Conservation (phyloP, 2,797 vertebrate species). For the Tachyglossus aculeatus region DNA sequence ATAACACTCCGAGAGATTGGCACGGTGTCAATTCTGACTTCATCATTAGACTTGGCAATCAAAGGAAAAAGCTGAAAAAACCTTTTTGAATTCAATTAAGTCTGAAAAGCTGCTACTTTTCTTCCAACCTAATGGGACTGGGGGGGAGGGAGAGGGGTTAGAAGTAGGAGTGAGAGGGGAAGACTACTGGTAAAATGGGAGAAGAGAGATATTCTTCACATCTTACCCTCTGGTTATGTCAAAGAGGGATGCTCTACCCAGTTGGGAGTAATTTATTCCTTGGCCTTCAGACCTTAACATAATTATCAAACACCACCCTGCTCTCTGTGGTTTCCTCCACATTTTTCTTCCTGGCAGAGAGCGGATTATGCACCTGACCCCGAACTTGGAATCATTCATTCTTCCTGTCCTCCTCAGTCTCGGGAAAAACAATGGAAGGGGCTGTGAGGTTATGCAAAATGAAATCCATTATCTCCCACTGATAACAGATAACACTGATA, state of each 20-base stretch:
- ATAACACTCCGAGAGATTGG: neutral
- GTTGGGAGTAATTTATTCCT: neutral
- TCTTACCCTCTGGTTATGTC: neutral
- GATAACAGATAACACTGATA: no score
- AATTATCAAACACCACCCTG: neutral
- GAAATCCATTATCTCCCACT: neutral
- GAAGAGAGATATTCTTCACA: no score
- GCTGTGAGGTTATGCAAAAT: no score
- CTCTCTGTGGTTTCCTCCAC: neutral
- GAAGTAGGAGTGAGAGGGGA: no score
- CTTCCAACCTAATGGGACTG: no score
- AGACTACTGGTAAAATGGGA: no score
- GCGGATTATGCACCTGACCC: no score
- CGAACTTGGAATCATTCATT: no score
- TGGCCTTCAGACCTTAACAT: no score
- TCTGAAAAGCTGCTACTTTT: neutral
- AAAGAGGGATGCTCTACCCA: neutral
- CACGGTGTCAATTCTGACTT: neutral
- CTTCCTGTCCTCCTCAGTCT: no score
- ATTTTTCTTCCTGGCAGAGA: neutral
- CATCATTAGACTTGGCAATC: slow-evolving; percentile 24
- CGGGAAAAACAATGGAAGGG: no score
- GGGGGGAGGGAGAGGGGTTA: no score
- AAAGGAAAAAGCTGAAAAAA: neutral
- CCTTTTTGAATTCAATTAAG: slow-evolving; percentile 6